phyloP scores from a whole-genome alignment of 2,888 invertebrate genomes.

The Nineta flava region DNA sequence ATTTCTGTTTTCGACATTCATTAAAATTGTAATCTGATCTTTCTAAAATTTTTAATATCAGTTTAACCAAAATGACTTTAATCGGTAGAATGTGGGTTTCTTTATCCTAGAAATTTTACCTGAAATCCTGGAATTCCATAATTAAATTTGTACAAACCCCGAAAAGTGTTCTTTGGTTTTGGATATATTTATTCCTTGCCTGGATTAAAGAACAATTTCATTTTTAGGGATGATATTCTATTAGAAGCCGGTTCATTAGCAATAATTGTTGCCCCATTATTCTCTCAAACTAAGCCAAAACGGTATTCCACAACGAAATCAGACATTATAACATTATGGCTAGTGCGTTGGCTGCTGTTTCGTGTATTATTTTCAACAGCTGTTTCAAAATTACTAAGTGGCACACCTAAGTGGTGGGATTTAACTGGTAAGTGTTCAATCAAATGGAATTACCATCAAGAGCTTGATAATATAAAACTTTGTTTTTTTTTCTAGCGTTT shows the following conservation, averaged over 20 bases:
- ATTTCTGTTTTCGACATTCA: too few species aligned
- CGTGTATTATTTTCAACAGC: conserved; percentile 55
- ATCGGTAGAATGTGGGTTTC: too few species aligned
- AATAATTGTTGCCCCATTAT: conserved; percentile 48
- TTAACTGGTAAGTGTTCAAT: conserved; percentile 38
- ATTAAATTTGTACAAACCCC: neutral
- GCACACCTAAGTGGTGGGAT: conserved; percentile 64
- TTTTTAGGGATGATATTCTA: conserved; percentile 50
- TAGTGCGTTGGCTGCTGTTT: conserved; percentile 56
- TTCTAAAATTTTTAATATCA: too few species aligned
- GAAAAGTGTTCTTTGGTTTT: neutral
- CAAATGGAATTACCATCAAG: too few species aligned
- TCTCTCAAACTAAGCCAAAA: conserved; percentile 23
- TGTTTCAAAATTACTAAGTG: conserved; percentile 50
- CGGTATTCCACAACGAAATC: conserved; percentile 22
- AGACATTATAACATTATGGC: conserved; percentile 44
- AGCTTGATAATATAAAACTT: too few species aligned
- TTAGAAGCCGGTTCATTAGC: conserved; percentile 58
- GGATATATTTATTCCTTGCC: neutral
- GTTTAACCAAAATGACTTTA: too few species aligned
- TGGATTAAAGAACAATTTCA: neutral
- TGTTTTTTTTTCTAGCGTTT: conserved; percentile 31
- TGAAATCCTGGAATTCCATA: neutral
- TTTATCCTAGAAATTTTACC: too few species aligned
- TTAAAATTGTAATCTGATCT: too few species aligned